phyloP scores from a whole-genome alignment of 2,797 vertebrate species.

The Morelia viridis region DNA sequence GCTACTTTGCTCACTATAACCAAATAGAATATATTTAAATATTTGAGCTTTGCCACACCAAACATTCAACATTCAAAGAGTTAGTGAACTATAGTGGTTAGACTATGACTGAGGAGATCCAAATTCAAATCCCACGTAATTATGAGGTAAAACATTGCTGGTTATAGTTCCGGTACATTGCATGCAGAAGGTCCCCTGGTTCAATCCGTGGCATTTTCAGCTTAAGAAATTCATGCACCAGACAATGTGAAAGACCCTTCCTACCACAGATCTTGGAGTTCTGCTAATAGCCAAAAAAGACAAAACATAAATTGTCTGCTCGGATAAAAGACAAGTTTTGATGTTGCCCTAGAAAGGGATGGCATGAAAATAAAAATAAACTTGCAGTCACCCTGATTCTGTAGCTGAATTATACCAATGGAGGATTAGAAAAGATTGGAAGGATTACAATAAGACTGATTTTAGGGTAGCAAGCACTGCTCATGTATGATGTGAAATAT shows the following conservation, averaged over 20 bases:
- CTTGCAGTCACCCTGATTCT: neutral
- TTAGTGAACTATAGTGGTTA: neutral
- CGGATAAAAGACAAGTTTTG: neutral
- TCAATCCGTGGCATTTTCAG: neutral
- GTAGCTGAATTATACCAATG: neutral
- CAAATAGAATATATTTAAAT: conserved; percentile 62
- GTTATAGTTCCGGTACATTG: neutral
- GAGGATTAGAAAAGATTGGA: accelerated
- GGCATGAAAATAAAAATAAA: neutral
- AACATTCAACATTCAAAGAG: neutral
- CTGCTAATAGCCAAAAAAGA: neutral
- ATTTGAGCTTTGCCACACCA: conserved; percentile 14
- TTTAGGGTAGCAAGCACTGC: neutral
- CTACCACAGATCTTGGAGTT: neutral
- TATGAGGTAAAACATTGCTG: neutral
- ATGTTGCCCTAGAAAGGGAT: neutral
- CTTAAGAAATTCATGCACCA: neutral
- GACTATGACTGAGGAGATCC: neutral
- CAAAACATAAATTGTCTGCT: neutral
- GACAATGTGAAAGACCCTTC: neutral
- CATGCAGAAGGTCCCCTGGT: neutral
- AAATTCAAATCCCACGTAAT: neutral
- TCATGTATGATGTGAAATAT: neutral
- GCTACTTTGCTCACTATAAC: conserved; percentile 39
- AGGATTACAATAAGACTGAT: accelerated